These are phyloP conservation scores for Latrodectus elegans DNA, from an alignment of 2,888 invertebrate genomes.

Conservation along the genomic window DNA sequence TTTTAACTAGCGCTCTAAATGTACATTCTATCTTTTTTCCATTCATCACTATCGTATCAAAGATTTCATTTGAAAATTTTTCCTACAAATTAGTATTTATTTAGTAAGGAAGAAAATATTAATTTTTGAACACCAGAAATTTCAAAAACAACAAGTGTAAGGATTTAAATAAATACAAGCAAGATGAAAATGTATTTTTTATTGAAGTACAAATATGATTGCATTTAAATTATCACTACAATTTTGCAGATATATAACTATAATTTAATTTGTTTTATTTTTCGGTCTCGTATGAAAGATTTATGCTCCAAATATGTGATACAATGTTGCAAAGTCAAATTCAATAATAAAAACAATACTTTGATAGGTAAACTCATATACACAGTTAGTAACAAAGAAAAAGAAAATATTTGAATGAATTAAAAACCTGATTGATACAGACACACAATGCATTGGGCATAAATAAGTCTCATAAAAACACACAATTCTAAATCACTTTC, in stretches of 20 bases:
- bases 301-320: conserved; percentile 15
- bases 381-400: not conserved
- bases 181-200: conserved; percentile 31
- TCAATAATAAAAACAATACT: conserved; percentile 53
- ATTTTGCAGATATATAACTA: conserved; percentile 33
- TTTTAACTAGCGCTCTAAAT: no score
- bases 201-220: conserved; percentile 69
- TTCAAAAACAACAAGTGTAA: no score
- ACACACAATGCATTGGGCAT: conserved; percentile 8
- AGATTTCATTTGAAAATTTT: no score
- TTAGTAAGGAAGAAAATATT: no score
- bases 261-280: not conserved
- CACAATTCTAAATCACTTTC: conserved; percentile 18
- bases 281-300: not conserved
- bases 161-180: no score
- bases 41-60: no score
- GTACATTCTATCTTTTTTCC: no score
- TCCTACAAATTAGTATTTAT: no score
- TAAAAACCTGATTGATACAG: conserved; percentile 39
- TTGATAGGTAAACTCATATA: conserved; percentile 34
- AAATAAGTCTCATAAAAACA: conserved; percentile 55
- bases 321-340: conserved; percentile 47
- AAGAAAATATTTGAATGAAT: conserved; percentile 25
- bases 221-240: conserved; percentile 65
- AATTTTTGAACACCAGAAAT: no score